These are phyloP conservation scores for Spodoptera exigua DNA, from an alignment of 2,888 invertebrate genomes.

Conservation along the genomic window DNA sequence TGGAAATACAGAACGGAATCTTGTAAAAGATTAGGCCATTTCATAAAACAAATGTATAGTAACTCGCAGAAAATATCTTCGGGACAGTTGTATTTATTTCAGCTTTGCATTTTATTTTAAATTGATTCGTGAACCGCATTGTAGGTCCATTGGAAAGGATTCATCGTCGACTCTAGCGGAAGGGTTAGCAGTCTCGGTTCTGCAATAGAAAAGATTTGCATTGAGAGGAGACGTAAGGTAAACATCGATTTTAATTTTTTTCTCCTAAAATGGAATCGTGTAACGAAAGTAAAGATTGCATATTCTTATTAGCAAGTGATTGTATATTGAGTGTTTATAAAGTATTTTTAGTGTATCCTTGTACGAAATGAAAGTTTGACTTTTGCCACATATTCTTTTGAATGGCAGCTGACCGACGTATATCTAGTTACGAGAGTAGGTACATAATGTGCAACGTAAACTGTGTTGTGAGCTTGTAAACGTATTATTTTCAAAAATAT, in stretches of 20 bases:
- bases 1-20: constrained; percentile 89
- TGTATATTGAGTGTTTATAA: constrained; percentile 81
- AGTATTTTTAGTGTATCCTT: constrained; percentile 89
- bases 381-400: constrained; percentile 90
- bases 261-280: constrained; percentile 80
- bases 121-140: constrained; percentile 87
- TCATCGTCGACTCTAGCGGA: constrained; percentile 85
- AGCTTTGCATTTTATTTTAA: constrained; percentile 89
- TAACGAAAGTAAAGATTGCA: constrained; percentile 70
- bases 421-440: constrained; percentile 83
- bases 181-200: constrained; percentile 88
- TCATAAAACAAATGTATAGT: constrained; percentile 90
- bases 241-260: constrained; percentile 89
- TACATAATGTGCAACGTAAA: constrained; percentile 80
- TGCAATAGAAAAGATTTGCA: constrained; percentile 89
- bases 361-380: constrained; percentile 89
- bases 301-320: constrained; percentile 65
- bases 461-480: constrained; percentile 71
- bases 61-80: constrained; percentile 89
- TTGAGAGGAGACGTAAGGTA: constrained; percentile 89
- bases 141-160: constrained; percentile 85
- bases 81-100: constrained; percentile 89
- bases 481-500: constrained; percentile 69
- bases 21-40: constrained; percentile 90
- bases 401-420: constrained; percentile 89